Evolutionary conservation across 2,797 vertebrate species (phyloP).

Genomic region (Adelosebastes latens): DNA sequence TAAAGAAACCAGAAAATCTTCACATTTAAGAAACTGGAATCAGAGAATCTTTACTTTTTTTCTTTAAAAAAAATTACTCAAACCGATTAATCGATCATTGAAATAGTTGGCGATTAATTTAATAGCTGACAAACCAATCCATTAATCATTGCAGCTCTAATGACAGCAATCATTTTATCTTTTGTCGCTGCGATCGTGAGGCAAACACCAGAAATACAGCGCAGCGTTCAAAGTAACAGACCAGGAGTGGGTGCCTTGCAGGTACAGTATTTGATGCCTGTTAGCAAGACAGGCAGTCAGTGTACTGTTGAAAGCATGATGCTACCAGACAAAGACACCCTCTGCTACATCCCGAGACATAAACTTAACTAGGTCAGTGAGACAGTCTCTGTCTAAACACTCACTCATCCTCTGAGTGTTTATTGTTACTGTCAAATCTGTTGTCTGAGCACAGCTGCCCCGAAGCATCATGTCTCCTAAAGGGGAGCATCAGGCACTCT

Average conservation of each 20-base stretch:
- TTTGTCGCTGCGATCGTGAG: too few species aligned
- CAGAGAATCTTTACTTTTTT: too few species aligned
- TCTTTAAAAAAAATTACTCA: too few species aligned
- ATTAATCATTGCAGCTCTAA: too few species aligned
- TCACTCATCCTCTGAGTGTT: background rate
- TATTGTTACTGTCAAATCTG: background rate
- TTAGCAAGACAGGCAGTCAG: background rate
- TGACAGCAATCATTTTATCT: too few species aligned
- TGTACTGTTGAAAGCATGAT: background rate
- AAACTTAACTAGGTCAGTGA: slow-evolving; percentile 33
- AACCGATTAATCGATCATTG: too few species aligned
- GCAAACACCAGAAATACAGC: background rate
- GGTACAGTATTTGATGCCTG: background rate
- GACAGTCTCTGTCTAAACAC: background rate
- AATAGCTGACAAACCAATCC: fast-evolving
- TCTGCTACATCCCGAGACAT: background rate
- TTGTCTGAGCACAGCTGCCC: slow-evolving; percentile 23
- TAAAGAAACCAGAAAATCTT: too few species aligned
- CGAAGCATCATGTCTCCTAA: slow-evolving; percentile 3
- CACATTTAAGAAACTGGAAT: too few species aligned
- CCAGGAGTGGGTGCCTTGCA: background rate
- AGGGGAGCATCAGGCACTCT: background rate
- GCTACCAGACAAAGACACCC: background rate
- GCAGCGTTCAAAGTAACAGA: background rate
- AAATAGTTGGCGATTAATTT: too few species aligned